These are phyloP conservation scores for Hydrocynus forskahlii DNA, from an alignment of 2,797 vertebrate species.

Conservation along the genomic window DNA sequence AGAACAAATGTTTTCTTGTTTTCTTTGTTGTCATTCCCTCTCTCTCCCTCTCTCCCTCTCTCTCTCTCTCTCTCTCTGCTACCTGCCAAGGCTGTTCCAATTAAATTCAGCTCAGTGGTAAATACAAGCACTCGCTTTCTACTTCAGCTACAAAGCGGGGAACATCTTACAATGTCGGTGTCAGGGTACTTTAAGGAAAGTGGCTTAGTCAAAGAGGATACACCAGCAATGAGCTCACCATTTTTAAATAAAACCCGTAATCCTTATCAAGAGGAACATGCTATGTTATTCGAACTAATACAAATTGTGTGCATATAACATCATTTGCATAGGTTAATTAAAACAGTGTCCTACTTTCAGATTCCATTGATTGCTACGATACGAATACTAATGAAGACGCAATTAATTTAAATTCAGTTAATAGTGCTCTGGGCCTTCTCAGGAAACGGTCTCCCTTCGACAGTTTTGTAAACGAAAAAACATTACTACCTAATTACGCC, in stretches of 20 bases:
- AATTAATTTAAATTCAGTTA: conserved; percentile 65
- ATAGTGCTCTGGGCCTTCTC: conserved; percentile 58
- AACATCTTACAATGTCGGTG: conserved; percentile 56
- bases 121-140: conserved; percentile 39
- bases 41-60: conserved; percentile 21
- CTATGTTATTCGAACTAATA: conserved; percentile 68
- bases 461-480: conserved; percentile 39
- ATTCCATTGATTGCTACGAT: conserved; percentile 67
- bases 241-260: conserved; percentile 52
- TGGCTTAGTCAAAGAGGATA: conserved; percentile 43
- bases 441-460: conserved; percentile 52
- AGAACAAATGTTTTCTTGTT: conserved; percentile 45
- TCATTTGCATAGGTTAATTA: conserved; percentile 81
- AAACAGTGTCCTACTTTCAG: conserved; percentile 69
- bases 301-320: conserved; percentile 67
- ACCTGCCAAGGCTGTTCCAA: conserved; percentile 57
- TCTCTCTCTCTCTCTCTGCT: conserved; percentile 26
- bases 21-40: conserved; percentile 9
- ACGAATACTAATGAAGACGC: conserved; percentile 73
- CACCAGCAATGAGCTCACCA: conserved; percentile 53
- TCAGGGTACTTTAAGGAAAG: conserved; percentile 50
- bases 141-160: conserved; percentile 51
- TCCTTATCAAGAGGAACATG: conserved; percentile 62
- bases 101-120: conserved; percentile 57
- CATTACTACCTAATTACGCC: conserved; percentile 23